phyloP scores from a whole-genome alignment of 1,140 invertebrate species.

The Mycetomoellerius zeteki region DNA sequence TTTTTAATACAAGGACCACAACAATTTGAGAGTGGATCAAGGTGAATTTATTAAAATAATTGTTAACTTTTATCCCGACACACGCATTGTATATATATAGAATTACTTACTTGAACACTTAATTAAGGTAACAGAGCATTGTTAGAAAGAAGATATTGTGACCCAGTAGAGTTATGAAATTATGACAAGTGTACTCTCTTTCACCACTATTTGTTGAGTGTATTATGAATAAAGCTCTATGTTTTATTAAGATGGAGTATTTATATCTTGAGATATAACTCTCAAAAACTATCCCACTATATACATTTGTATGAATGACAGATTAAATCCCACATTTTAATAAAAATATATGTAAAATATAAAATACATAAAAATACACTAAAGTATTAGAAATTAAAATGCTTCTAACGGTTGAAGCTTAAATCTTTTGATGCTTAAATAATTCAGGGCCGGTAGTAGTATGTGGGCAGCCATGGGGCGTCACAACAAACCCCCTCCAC shows the following conservation, averaged over 20 bases:
- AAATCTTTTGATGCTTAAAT: too few relatives aligned
- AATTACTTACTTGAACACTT: conserved; percentile 80
- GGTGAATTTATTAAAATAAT: conserved; percentile 79
- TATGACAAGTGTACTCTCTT: conserved; percentile 79
- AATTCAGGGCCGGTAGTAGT: too few relatives aligned
- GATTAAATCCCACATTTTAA: conserved; percentile 4
- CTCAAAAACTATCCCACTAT: not conserved
- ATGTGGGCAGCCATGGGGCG: too few relatives aligned
- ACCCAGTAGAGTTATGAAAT: conserved; percentile 78
- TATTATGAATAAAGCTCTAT: conserved; percentile 85
- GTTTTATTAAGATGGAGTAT: conserved; percentile 81
- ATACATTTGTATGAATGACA: not conserved
- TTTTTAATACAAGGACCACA: conserved; percentile 83
- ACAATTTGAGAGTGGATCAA: conserved; percentile 77
- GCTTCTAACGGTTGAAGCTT: too few relatives aligned
- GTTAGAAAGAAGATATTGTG: conserved; percentile 74
- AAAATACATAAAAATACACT: not conserved
- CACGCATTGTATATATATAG: conserved; percentile 81
- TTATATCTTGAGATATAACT: conserved; percentile 28
- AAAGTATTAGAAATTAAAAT: too few relatives aligned
- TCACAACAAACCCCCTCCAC: too few relatives aligned
- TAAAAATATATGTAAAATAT: not conserved
- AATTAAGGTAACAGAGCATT: conserved; percentile 77
- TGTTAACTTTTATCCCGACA: conserved; percentile 81
- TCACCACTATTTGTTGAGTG: conserved; percentile 84